A percentile compares a stretch with the other conserved stretches of the same genome.
Evolutionary conservation across 2,888 invertebrate species (phyloP).

Genomic region (Diabrotica balteata): DNA sequence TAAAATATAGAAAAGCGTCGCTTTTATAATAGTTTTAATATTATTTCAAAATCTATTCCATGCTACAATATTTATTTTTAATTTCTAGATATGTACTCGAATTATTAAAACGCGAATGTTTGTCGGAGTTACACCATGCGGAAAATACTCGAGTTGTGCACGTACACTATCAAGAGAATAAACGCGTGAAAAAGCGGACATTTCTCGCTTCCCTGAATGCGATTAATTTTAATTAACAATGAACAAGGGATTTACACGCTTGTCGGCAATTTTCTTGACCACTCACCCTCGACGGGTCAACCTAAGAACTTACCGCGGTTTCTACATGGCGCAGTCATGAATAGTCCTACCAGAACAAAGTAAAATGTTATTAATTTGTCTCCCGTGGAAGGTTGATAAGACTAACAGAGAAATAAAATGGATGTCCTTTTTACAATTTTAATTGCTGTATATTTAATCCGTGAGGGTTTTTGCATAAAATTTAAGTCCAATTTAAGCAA

Average conservation of each 20-base stretch:
- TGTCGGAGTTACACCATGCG: no score
- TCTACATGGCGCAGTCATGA: slow-evolving; percentile 30
- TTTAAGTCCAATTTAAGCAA: no score
- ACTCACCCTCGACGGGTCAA: slow-evolving; percentile 11
- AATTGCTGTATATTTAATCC: slow-evolving; percentile 2
- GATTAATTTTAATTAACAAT: slow-evolving; percentile 31
- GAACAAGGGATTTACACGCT: slow-evolving; percentile 30
- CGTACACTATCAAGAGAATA: background rate
- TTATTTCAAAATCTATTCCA: no score
- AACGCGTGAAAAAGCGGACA: slow-evolving; percentile 7
- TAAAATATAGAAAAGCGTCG: no score
- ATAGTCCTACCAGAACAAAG: slow-evolving; percentile 21
- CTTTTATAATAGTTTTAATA: no score
- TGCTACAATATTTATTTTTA: no score
- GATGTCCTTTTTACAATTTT: slow-evolving; percentile 2
- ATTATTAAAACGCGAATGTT: no score
- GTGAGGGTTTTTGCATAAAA: background rate
- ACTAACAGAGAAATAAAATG: slow-evolving; percentile 5
- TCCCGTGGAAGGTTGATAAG: background rate
- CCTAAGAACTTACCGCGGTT: slow-evolving; percentile 23
- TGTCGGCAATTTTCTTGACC: slow-evolving; percentile 30
- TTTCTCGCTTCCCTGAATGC: background rate
- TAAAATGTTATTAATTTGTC: slow-evolving; percentile 27
- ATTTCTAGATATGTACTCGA: no score
- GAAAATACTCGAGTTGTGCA: no score